A percentile compares a stretch with the other conserved stretches of the same genome.
Conservation (phyloP, 2,888 invertebrate genomes). For the Chelonus formosanus region DNA sequence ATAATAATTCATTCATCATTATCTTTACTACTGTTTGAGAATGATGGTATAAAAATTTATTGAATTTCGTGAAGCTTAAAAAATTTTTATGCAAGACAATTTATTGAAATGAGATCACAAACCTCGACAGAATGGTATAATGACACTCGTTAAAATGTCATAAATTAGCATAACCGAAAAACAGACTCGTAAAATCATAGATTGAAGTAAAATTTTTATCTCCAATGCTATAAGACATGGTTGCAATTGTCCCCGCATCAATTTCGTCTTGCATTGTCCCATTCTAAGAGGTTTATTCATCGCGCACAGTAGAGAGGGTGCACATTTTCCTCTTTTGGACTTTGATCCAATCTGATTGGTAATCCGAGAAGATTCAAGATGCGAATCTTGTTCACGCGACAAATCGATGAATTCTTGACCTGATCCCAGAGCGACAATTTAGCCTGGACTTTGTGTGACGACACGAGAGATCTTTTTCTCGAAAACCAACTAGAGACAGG, state of each 20-base stretch:
- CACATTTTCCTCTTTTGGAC: not conserved
- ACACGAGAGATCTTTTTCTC: not conserved
- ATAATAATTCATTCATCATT: too few species aligned
- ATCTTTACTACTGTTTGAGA: too few species aligned
- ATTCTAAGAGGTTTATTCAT: too few species aligned
- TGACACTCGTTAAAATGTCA: conserved; percentile 44
- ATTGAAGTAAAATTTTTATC: not conserved
- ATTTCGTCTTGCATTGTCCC: not conserved
- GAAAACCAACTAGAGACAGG: not conserved
- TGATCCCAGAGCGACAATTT: conserved; percentile 23
- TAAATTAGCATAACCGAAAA: conserved; percentile 57
- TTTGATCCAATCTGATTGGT: conserved; percentile 33
- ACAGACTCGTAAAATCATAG: conserved; percentile 52
- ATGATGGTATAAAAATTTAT: too few species aligned
- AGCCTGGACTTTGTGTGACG: conserved; percentile 11
- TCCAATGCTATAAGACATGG: not conserved
- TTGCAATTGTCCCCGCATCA: conserved; percentile 17
- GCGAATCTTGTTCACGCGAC: conserved; percentile 35
- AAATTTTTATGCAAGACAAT: conserved; percentile 1
- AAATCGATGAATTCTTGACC: conserved; percentile 50
- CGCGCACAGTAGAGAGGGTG: too few species aligned
- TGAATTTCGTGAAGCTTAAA: too few species aligned
- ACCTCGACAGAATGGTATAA: conserved; percentile 33
- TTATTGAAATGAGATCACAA: conserved; percentile 5
- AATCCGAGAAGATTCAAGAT: conserved; percentile 30